phyloP scores from a whole-genome alignment of 2,113 vertebrate species.

The Dipodomys spectabilis region DNA sequence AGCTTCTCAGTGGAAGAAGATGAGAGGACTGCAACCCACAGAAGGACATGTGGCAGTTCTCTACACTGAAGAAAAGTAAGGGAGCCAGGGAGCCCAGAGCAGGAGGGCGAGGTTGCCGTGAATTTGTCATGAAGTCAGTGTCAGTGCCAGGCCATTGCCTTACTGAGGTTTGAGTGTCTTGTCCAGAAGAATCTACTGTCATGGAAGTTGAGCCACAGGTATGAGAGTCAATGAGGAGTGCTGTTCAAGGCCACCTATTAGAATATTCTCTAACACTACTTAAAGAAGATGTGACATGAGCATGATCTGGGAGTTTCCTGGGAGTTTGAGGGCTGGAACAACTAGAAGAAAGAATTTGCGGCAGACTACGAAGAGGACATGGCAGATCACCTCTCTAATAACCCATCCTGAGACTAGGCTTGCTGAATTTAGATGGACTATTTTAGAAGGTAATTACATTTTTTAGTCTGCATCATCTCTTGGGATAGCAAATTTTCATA shows the following conservation, averaged over 20 bases:
- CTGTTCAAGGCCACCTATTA: background rate
- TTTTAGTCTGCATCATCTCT: background rate
- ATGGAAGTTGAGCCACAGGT: background rate
- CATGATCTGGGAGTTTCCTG: background rate
- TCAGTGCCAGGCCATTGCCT: background rate
- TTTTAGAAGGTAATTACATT: slow-evolving; percentile 24
- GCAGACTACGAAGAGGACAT: background rate
- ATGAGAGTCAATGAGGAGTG: background rate
- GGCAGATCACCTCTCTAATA: background rate
- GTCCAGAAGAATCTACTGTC: background rate
- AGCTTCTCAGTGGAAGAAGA: background rate
- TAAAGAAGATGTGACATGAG: background rate
- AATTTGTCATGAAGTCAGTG: background rate
- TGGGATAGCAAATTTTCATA: slow-evolving; percentile 25
- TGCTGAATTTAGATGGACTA: slow-evolving; percentile 18
- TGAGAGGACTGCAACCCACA: background rate
- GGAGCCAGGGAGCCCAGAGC: background rate
- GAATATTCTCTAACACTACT: background rate
- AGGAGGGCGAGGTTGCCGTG: background rate
- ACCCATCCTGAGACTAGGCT: background rate
- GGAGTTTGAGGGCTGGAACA: background rate
- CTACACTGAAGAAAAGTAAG: background rate
- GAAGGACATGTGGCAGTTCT: background rate
- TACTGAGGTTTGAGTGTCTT: background rate
- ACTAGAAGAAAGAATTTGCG: background rate